phyloP scores from a whole-genome alignment of 2,113 vertebrate genomes.

The Euleptes europaea region DNA sequence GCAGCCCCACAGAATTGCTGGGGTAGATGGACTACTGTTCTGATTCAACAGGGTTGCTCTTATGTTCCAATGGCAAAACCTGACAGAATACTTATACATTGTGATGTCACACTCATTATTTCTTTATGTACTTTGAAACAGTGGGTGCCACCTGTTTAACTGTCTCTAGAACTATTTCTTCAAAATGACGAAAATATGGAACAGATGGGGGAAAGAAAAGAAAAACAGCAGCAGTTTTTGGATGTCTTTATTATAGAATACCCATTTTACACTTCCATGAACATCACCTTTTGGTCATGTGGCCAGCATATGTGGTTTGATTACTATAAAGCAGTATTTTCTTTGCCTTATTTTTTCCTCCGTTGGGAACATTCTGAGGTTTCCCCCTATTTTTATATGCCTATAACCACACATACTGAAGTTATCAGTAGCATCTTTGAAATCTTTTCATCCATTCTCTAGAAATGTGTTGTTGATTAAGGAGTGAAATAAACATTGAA shows the following conservation, averaged over 20 bases:
- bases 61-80: background rate
- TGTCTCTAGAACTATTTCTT: conserved; percentile 34
- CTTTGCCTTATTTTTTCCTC: background rate
- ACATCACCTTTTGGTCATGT: conserved; percentile 44
- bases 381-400: conserved; percentile 20
- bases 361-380: background rate
- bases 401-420: conserved; percentile 2
- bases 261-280: conserved; percentile 30
- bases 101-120: background rate
- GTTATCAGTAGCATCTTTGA: conserved; percentile 11
- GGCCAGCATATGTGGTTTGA: conserved; percentile 46
- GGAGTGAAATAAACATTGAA: background rate
- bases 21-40: too few relatives aligned
- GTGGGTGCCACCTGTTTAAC: conserved; percentile 29
- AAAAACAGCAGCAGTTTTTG: background rate
- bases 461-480: conserved; percentile 16
- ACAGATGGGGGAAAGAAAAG: conserved; percentile 45
- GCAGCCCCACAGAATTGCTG: too few relatives aligned
- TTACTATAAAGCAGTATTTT: conserved; percentile 17
- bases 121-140: background rate
- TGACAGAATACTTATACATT: background rate
- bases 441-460: background rate
- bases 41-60: too few relatives aligned
- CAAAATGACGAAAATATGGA: conserved; percentile 43
- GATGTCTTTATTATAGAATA: conserved; percentile 48